Conservation (phyloP, 2,113 vertebrate species). For the Noturus placidus region DNA sequence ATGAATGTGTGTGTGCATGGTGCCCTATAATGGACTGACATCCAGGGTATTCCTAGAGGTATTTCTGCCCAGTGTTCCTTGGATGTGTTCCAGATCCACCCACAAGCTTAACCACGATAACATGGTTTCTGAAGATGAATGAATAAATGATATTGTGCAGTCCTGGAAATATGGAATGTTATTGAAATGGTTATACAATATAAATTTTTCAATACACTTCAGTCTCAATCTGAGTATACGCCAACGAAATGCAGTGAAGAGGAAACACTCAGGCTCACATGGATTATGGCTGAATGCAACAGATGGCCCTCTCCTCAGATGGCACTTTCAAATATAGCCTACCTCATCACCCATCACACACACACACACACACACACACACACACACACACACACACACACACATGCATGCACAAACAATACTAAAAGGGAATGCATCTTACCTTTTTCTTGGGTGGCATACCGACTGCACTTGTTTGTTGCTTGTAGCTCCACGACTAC, state of each 20-base stretch:
- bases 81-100: background rate
- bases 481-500: constrained; percentile 53
- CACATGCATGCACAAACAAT: background rate
- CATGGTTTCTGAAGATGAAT: background rate
- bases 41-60: background rate
- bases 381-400: constrained; percentile 22
- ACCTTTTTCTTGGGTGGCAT: constrained; percentile 82
- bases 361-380: background rate
- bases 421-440: constrained; percentile 41
- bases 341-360: constrained; percentile 38
- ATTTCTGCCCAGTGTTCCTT: background rate
- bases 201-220: background rate
- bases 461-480: constrained; percentile 37
- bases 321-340: constrained; percentile 55
- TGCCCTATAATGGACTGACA: background rate
- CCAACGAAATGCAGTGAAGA: constrained; percentile 53
- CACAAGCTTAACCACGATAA: background rate
- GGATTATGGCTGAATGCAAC: constrained; percentile 72
- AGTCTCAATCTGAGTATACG: background rate
- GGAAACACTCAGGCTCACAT: constrained; percentile 63
- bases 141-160: background rate
- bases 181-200: background rate
- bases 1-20: background rate
- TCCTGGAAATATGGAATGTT: background rate
- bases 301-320: constrained; percentile 69